phyloP scores from a whole-genome alignment of 2,113 vertebrate species.

The Dicaeum eximium region DNA sequence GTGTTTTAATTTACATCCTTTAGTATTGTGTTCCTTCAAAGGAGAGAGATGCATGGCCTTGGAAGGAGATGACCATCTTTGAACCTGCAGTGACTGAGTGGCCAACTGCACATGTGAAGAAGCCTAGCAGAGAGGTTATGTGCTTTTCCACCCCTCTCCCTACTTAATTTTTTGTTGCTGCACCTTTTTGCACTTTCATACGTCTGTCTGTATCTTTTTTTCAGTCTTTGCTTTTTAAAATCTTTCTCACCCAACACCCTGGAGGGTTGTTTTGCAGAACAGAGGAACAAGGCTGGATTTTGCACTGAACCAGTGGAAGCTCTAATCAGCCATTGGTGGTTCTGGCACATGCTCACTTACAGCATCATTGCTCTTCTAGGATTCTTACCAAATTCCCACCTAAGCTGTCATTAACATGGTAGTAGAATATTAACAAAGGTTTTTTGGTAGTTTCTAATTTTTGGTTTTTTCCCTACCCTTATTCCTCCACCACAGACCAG shows the following conservation, averaged over 20 bases:
- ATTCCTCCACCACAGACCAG: background rate
- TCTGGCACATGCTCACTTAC: background rate
- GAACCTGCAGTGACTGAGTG: background rate
- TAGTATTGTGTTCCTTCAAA: background rate
- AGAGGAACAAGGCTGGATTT: background rate
- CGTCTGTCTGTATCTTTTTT: background rate
- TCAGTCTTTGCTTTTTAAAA: background rate
- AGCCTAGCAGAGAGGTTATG: background rate
- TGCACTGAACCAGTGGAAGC: background rate
- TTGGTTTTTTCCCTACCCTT: background rate
- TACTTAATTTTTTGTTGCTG: background rate
- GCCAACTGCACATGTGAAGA: accelerated
- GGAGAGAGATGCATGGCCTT: background rate
- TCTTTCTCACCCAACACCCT: background rate
- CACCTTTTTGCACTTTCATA: background rate
- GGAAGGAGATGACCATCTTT: background rate
- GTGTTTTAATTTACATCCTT: background rate
- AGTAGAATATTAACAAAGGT: background rate
- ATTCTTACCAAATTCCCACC: background rate
- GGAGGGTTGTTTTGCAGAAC: background rate
- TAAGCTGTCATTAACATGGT: background rate
- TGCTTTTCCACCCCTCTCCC: background rate
- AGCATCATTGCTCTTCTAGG: background rate
- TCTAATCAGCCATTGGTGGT: accelerated
- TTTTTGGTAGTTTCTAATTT: background rate